Evolutionary conservation across 2,113 vertebrate genomes (phyloP).

Genomic region (Thunnus maccoyii): DNA sequence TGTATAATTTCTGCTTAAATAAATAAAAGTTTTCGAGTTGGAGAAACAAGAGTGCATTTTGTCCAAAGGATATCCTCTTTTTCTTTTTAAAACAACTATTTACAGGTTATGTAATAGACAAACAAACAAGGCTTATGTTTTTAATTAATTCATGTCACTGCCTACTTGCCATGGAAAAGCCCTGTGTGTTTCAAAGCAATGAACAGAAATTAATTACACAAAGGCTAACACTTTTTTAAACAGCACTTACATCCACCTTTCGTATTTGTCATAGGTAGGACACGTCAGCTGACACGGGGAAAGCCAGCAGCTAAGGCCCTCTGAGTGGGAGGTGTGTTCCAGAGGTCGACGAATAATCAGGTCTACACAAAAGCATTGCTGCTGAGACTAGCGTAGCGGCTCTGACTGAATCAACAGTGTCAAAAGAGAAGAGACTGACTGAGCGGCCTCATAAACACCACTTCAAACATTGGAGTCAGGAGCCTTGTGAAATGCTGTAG

Average conservation of each 20-base stretch:
- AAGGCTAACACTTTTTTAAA: constrained; percentile 63
- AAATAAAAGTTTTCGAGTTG: constrained; percentile 79
- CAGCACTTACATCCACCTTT: constrained; percentile 56
- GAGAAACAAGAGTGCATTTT: constrained; percentile 81
- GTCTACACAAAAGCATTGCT: constrained; percentile 32
- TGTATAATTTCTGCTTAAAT: constrained; percentile 73
- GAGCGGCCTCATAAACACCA: constrained; percentile 6
- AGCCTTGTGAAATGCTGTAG: constrained; percentile 14
- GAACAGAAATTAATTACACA: constrained; percentile 57
- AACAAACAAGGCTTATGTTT: constrained; percentile 61
- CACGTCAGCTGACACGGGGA: constrained; percentile 10
- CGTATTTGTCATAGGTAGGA: constrained; percentile 51
- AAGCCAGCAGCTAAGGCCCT: constrained; percentile 38
- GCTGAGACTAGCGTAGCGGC: constrained; percentile 15
- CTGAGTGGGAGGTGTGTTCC: constrained; percentile 4
- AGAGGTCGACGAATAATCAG: constrained; percentile 28
- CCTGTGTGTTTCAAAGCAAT: constrained; percentile 48
- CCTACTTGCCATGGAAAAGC: constrained; percentile 47
- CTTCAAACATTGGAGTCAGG: constrained; percentile 14
- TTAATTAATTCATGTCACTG: constrained; percentile 37
- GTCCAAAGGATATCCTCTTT: constrained; percentile 69
- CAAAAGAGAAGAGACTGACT: constrained; percentile 14
- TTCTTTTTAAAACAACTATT: constrained; percentile 77
- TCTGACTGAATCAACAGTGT: constrained; percentile 15
- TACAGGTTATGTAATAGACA: constrained; percentile 74